Evolutionary conservation across 2,888 invertebrate genomes (phyloP).

Genomic region (Rapana venosa): DNA sequence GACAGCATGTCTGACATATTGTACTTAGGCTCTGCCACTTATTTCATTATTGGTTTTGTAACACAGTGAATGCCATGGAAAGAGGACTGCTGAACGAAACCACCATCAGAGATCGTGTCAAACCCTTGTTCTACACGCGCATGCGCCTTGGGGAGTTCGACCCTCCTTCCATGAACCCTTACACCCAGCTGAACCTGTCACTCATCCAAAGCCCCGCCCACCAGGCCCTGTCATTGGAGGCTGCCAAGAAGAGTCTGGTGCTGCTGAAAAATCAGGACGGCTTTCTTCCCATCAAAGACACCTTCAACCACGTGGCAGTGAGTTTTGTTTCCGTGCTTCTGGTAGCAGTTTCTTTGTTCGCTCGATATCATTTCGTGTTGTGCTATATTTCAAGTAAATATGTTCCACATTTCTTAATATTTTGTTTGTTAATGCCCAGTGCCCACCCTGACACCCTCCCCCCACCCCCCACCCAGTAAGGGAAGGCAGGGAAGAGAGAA

Average conservation of each 20-base stretch:
- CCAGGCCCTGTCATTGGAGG: conserved; percentile 36
- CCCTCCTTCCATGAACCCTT: conserved; percentile 71
- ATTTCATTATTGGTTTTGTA: neutral
- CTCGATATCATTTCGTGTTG: too few species aligned
- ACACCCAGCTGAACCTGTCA: conserved; percentile 47
- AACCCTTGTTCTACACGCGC: conserved; percentile 69
- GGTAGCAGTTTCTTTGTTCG: neutral
- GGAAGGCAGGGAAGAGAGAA: too few species aligned
- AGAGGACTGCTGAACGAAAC: conserved; percentile 8
- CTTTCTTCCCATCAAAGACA: conserved; percentile 30
- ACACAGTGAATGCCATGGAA: conserved; percentile 21
- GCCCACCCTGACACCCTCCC: too few species aligned
- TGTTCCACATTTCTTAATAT: too few species aligned
- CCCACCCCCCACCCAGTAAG: too few species aligned
- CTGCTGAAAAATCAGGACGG: conserved; percentile 39
- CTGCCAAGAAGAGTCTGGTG: conserved; percentile 36
- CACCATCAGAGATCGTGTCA: conserved; percentile 55
- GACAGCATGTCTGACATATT: too few species aligned
- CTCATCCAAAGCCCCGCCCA: conserved; percentile 45
- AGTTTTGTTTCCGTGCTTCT: conserved; percentile 54
- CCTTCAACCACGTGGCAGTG: conserved; percentile 39
- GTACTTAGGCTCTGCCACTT: too few species aligned
- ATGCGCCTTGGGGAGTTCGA: conserved; percentile 74
- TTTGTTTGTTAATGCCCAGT: too few species aligned
- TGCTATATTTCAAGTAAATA: too few species aligned